These are phyloP conservation scores for Drosophila melanica DNA, from an alignment of 1,140 invertebrate species.

Conservation along the genomic window DNA sequence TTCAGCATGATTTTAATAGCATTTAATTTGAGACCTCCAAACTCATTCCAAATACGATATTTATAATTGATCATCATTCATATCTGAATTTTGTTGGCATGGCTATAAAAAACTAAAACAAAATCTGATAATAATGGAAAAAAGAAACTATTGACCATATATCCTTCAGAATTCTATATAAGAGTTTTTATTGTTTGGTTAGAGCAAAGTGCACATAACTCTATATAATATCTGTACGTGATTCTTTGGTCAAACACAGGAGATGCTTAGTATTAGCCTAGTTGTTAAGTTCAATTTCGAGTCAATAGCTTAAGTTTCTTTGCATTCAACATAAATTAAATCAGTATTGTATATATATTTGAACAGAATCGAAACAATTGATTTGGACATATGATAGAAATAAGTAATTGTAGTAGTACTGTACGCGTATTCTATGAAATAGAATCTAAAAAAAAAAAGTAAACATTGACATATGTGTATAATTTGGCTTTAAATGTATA, in stretches of 20 bases:
- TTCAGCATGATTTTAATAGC: too few relatives aligned
- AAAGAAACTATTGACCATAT: too few relatives aligned
- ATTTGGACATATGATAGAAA: conserved; percentile 24
- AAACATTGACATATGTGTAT: conserved; percentile 76
- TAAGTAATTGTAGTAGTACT: conserved; percentile 54
- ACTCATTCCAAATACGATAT: too few relatives aligned
- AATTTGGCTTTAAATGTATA: conserved; percentile 68
- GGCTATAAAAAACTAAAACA: too few relatives aligned
- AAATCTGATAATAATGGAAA: too few relatives aligned
- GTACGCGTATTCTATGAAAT: conserved; percentile 64
- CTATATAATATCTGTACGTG: conserved; percentile 22
- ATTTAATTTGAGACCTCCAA: too few relatives aligned
- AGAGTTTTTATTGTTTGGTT: conserved; percentile 2
- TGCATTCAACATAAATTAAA: conserved; percentile 24
- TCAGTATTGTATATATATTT: conserved; percentile 32
- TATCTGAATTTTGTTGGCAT: too few relatives aligned
- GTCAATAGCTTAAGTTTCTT: conserved; percentile 54
- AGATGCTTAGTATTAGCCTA: conserved; percentile 54
- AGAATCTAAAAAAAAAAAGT: conserved; percentile 62
- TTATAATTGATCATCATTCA: too few relatives aligned
- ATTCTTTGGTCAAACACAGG: conserved; percentile 57
- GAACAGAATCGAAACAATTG: conserved; percentile 19
- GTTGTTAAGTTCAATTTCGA: conserved; percentile 39
- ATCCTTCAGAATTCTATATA: too few relatives aligned
- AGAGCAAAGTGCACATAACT: conserved; percentile 19